phyloP scores from a whole-genome alignment of 2,797 vertebrate species.

The Epinephelus malabaricus region DNA sequence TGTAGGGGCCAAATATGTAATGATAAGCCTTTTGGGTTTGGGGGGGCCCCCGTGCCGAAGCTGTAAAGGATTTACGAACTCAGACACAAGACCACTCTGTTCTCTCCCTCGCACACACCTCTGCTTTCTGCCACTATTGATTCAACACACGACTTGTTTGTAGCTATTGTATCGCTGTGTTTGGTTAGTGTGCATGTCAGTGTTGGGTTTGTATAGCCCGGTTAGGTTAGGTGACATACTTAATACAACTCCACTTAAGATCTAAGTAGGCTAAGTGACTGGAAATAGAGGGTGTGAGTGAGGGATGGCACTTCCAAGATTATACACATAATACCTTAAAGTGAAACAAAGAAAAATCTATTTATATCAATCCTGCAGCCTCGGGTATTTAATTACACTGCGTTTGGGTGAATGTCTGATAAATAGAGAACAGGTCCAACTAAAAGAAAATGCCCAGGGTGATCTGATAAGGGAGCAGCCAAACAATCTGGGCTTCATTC shows the following conservation, averaged over 20 bases:
- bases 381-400: slow-evolving; percentile 1
- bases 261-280: slow-evolving; percentile 50
- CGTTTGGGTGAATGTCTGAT: slow-evolving; percentile 23
- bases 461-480: slow-evolving; percentile 70
- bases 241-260: slow-evolving; percentile 62
- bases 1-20: slow-evolving; percentile 74
- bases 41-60: slow-evolving; percentile 51
- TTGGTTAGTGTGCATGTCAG: slow-evolving; percentile 73
- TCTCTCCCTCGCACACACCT: slow-evolving; percentile 75
- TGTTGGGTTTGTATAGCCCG: slow-evolving; percentile 67
- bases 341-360: background rate
- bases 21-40: slow-evolving; percentile 75
- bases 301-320: slow-evolving; percentile 14
- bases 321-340: slow-evolving; percentile 9
- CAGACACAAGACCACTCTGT: slow-evolving; percentile 81
- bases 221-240: slow-evolving; percentile 58
- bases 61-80: slow-evolving; percentile 76
- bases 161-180: slow-evolving; percentile 79
- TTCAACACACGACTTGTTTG: slow-evolving; percentile 74
- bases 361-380: background rate
- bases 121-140: slow-evolving; percentile 78
- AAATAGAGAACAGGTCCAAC: slow-evolving; percentile 47
- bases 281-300: slow-evolving; percentile 36
- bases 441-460: slow-evolving; percentile 48
- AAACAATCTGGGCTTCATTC: slow-evolving; percentile 63